Conservation (phyloP, 1,140 invertebrate species). For the Drosophila bifasciata region DNA sequence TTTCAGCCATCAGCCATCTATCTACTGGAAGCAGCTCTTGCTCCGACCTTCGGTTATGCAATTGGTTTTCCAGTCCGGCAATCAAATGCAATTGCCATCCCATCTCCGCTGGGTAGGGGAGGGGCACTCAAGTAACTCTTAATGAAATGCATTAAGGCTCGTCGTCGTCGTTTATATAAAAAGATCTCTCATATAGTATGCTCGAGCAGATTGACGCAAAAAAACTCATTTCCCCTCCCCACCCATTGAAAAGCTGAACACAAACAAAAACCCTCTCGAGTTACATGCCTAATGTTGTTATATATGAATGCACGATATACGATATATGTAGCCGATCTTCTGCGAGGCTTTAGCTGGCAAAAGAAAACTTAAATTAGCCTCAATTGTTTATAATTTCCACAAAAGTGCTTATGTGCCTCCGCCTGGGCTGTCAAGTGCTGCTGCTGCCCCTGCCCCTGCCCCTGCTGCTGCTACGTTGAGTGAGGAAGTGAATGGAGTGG, state of each 20-base stretch:
- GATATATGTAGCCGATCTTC: constrained; percentile 15
- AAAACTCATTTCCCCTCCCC: constrained; percentile 54
- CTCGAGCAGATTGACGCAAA: constrained; percentile 34
- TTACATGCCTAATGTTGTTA: constrained; percentile 68
- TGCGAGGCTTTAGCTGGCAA: constrained; percentile 3
- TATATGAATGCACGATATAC: constrained; percentile 32
- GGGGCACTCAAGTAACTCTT: constrained; percentile 49
- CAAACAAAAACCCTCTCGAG: constrained; percentile 33
- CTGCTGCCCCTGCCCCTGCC: too few relatives aligned
- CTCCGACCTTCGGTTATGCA: constrained; percentile 42
- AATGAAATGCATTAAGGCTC: constrained; percentile 75
- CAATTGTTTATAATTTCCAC: constrained; percentile 77
- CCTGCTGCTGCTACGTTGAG: constrained; percentile 21
- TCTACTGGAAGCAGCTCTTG: neutral
- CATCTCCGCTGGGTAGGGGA: constrained; percentile 18
- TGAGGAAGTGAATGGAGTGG: constrained; percentile 62
- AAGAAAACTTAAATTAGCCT: constrained; percentile 74
- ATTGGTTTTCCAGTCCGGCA: constrained; percentile 22
- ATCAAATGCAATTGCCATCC: constrained; percentile 29
- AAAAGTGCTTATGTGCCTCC: constrained; percentile 30
- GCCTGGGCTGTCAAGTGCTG: constrained; percentile 50
- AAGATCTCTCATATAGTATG: constrained; percentile 24
- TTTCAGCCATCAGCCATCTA: too few relatives aligned
- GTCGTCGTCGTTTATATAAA: constrained; percentile 10
- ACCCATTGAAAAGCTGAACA: constrained; percentile 42